Percentiles rank a stretch among this genome's conserved stretches.
These are phyloP conservation scores for Caenorhabditis sinica DNA, from an alignment of 2,888 invertebrate species.

Conservation along the genomic window DNA sequence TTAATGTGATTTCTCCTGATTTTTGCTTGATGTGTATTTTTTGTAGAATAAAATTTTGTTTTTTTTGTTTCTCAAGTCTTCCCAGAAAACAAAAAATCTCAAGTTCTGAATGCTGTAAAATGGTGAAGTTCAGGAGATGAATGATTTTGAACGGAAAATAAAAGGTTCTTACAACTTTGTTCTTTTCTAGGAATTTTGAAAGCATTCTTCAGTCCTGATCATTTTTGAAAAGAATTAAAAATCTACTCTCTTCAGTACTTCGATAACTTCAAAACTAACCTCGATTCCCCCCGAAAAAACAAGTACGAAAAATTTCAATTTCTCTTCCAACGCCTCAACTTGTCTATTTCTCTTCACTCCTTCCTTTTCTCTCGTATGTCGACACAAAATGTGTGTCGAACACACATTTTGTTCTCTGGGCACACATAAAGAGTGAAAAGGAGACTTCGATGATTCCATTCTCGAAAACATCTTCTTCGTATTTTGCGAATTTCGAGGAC, in stretches of 20 bases:
- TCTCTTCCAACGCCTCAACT: neutral
- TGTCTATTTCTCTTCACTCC: conserved; percentile 11
- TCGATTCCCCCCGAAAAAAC: neutral
- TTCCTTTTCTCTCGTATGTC: neutral
- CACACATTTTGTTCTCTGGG: conserved; percentile 30
- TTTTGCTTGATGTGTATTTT: conserved; percentile 1
- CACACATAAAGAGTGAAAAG: conserved; percentile 7
- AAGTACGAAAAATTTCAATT: neutral
- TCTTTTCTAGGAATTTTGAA: too few relatives aligned
- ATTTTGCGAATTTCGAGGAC: neutral
- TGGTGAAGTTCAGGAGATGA: too few relatives aligned
- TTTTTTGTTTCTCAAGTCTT: neutral
- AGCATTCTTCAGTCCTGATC: too few relatives aligned
- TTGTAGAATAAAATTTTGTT: neutral
- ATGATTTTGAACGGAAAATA: too few relatives aligned
- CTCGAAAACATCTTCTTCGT: neutral
- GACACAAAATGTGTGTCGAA: conserved; percentile 34
- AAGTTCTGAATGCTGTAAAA: too few relatives aligned
- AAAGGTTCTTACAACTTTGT: too few relatives aligned
- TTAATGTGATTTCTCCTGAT: conserved; percentile 1
- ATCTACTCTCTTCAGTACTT: too few relatives aligned
- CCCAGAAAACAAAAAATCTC: too few relatives aligned
- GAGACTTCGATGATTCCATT: neutral
- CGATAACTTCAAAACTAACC: too few relatives aligned
- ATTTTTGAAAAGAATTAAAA: too few relatives aligned